Conservation (phyloP, 2,113 vertebrate species). For the Cyanocitta stelleri region DNA sequence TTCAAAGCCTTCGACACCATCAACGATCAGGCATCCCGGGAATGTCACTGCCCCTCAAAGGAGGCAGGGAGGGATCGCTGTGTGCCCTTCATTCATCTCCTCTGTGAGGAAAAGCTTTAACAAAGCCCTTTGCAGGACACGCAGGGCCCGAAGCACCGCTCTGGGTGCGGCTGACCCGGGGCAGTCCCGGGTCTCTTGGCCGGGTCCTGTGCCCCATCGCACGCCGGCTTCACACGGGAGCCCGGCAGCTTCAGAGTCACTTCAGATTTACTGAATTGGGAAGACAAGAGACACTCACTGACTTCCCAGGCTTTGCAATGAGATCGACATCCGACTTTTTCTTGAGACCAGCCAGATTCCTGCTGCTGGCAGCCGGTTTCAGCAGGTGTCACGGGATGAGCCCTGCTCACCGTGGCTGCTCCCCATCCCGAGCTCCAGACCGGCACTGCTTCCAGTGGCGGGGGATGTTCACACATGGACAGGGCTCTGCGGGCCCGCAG, state of each 20-base stretch:
- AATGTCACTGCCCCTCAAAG: slow-evolving; percentile 32
- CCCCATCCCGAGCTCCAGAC: rapidly evolving
- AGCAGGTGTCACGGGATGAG: background rate
- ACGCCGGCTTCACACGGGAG: rapidly evolving
- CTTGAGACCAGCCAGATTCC: rapidly evolving
- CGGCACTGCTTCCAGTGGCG: rapidly evolving
- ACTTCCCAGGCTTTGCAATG: background rate
- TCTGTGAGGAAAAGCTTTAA: background rate
- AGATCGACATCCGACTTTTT: background rate
- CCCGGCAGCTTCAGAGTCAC: background rate
- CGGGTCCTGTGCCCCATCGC: background rate
- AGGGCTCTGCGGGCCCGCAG: background rate
- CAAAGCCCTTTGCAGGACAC: background rate
- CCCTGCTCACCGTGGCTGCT: background rate
- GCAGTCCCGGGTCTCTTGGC: background rate
- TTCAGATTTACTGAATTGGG: background rate
- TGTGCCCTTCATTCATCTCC: background rate
- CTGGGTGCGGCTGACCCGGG: background rate
- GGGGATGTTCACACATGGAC: rapidly evolving
- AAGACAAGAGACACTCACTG: rapidly evolving
- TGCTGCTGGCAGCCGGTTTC: background rate
- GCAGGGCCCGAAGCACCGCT: background rate
- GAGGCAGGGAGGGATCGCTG: background rate
- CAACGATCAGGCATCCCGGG: slow-evolving; percentile 22
- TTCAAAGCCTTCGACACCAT: slow-evolving; percentile 51